A percentile compares a stretch with the other conserved stretches of the same genome.
Evolutionary conservation across 2,113 vertebrate genomes (phyloP).

Genomic region (Passer montanus): DNA sequence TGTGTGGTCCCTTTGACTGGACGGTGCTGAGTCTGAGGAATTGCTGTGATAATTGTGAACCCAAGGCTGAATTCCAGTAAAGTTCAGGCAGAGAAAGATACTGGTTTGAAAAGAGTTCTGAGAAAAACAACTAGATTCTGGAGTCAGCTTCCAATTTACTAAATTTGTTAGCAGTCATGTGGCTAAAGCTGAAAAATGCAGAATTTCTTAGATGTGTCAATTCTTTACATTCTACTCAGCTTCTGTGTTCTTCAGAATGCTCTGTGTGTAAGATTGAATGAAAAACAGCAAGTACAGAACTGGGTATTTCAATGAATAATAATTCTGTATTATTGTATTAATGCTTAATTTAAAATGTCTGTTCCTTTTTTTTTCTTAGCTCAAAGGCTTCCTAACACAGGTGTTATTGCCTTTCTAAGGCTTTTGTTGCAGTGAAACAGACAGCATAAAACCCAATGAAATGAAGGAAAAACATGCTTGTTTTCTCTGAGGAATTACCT

Average conservation of each 20-base stretch:
- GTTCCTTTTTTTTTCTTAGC: background rate
- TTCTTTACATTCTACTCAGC: background rate
- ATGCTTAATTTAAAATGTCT: background rate
- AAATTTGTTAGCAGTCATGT: background rate
- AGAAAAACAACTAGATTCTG: background rate
- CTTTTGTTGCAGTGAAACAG: background rate
- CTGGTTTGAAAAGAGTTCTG: background rate
- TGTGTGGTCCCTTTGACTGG: background rate
- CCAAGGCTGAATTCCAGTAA: background rate
- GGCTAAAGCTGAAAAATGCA: background rate
- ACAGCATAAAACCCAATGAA: background rate
- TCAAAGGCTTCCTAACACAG: background rate
- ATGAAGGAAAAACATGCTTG: background rate
- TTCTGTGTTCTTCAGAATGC: background rate
- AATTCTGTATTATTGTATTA: background rate
- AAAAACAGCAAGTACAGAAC: background rate
- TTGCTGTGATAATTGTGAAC: background rate
- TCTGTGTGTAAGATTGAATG: background rate
- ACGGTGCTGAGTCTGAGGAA: background rate
- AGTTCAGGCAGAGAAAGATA: background rate
- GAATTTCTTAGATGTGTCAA: background rate
- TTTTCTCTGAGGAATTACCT: background rate
- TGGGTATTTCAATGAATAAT: background rate
- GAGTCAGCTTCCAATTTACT: background rate
- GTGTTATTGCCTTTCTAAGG: background rate